Percentiles rank a stretch among this genome's conserved stretches.
phyloP scores from a whole-genome alignment of 2,888 invertebrate species.

The Cephus nigrinus region DNA sequence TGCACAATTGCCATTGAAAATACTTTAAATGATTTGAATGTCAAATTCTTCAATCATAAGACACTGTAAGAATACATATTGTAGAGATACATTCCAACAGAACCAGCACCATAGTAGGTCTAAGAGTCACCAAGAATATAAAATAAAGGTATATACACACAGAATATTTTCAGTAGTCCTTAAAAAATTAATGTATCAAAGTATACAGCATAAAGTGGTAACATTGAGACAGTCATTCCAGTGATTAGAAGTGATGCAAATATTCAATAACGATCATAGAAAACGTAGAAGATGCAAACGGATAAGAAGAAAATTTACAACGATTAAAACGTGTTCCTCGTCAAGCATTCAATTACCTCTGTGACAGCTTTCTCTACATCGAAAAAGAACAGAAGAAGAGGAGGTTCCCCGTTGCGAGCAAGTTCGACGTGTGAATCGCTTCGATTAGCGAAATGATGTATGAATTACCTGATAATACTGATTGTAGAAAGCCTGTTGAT shows the following conservation, averaged over 20 bases:
- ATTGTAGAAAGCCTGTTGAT: constrained; percentile 64
- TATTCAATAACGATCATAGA: neutral
- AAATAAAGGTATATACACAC: neutral
- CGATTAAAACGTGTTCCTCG: neutral
- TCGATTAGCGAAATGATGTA: neutral
- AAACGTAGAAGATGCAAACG: neutral
- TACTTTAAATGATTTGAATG: neutral
- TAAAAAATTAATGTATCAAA: neutral
- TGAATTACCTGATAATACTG: constrained; percentile 63
- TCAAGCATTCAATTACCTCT: neutral
- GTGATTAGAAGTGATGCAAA: neutral
- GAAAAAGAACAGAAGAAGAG: neutral
- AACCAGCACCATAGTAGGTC: neutral
- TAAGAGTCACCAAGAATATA: neutral
- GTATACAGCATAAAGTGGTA: neutral
- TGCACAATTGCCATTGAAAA: neutral
- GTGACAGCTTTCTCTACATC: neutral
- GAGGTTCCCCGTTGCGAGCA: neutral
- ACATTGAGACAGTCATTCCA: neutral
- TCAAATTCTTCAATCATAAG: neutral
- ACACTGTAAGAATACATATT: neutral
- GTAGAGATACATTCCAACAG: neutral
- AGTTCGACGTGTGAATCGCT: neutral
- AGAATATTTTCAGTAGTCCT: neutral
- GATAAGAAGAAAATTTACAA: neutral